Evolutionary conservation across 2,797 vertebrate species (phyloP).

Genomic region (Oreochromis mossambicus): DNA sequence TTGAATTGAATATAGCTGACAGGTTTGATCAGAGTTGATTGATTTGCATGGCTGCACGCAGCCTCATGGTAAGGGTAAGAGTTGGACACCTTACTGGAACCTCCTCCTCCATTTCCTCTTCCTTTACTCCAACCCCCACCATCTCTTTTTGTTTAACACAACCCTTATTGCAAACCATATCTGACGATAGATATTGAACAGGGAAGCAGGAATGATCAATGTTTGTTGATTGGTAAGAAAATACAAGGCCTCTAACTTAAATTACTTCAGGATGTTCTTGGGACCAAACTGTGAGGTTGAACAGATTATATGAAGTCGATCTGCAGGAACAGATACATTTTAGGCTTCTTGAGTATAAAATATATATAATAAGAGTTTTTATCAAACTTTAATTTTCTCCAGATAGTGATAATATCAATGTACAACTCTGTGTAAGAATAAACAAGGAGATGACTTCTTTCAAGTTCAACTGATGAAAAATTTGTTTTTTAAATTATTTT

Average conservation of each 20-base stretch:
- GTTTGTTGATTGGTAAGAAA: constrained; percentile 46
- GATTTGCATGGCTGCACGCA: constrained; percentile 34
- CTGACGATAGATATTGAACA: constrained; percentile 58
- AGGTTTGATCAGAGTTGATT: constrained; percentile 57
- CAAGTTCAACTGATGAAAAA: neutral
- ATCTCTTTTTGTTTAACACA: constrained; percentile 18
- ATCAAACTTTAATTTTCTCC: neutral
- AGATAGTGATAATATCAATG: neutral
- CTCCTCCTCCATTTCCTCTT: neutral
- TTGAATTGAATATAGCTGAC: constrained; percentile 36
- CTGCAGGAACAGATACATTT: neutral
- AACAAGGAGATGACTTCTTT: neutral
- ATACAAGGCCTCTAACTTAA: neutral
- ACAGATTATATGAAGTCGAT: neutral
- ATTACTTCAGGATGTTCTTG: neutral
- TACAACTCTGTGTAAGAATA: neutral
- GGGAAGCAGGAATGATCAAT: constrained; percentile 41
- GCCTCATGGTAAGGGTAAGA: constrained; percentile 29
- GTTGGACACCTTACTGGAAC: neutral
- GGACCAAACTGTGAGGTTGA: neutral
- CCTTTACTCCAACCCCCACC: neutral
- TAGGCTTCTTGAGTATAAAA: neutral
- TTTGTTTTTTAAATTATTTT: neutral
- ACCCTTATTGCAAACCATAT: constrained; percentile 51
- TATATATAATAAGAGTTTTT: neutral